Base-by-base conservation (phyloP, 2,113 vertebrate species). In the Felis chaus region DNA sequence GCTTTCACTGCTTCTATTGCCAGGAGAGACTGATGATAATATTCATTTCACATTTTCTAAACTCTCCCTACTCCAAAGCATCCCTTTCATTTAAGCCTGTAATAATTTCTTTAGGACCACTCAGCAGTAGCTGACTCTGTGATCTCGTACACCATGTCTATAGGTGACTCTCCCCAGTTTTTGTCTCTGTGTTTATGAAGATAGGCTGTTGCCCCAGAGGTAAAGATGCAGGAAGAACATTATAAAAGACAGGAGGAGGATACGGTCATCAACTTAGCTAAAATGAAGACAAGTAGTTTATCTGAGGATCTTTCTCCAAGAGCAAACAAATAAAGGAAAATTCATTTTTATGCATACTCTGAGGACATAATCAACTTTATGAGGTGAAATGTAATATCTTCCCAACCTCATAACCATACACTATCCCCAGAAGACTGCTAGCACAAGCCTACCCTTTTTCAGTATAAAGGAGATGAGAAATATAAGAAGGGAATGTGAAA, bases 241-340 rank as follows among this genome's bases (percentile, higher is more conserved):
- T 69, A 90, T 63, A 21, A 87, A 92, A 16, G 25, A 50, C 21
- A 92, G 63, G 10, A 86, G 13, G 45, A 95, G 41, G 69, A 53
- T 48, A 74, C 18, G 68, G 45, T n/a, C 31, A 2, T 66, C 65
- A 82, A 83, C 41, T 39, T 87, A 92, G 93, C 92, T 97, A 96
- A 97, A 97, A 98, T 91, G 33, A 94, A 93, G 83, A 66, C 63
- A 91, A 96, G 48, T 82, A 66, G 8, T 97, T 94, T 74, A 94
- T 73, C 25, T 45, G 21, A 85, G 21, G 33, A 55, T 85, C 65
- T 96, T 80, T 90, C 31, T 95, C 79, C 57, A 93, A 95, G 74
- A 94, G 48, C n/a, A 97, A 97, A 89, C 86, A 96, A 96, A 96
- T 96, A 96, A 88, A 93, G 82, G 19, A 94, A 93, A 98, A 96